phyloP scores from a whole-genome alignment of 2,797 vertebrate species.

The Sebastes hubbsi region DNA sequence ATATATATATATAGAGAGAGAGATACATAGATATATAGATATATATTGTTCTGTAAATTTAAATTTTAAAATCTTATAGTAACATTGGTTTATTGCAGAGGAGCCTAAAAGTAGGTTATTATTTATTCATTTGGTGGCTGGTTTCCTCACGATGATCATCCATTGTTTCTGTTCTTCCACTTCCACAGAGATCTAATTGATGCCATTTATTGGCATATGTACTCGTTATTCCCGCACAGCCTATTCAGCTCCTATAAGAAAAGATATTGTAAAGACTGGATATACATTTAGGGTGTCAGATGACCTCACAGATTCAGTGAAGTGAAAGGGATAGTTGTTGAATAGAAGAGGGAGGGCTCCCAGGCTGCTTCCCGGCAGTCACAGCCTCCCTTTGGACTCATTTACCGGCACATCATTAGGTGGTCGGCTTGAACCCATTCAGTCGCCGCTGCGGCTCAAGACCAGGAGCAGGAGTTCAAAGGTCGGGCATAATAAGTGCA shows the following conservation, averaged over 20 bases:
- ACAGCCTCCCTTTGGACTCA: conserved; percentile 48
- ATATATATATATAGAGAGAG: too few relatives aligned
- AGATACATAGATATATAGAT: too few relatives aligned
- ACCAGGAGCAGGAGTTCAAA: conserved; percentile 29
- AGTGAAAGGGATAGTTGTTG: conserved; percentile 48
- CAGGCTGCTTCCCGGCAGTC: conserved; percentile 75
- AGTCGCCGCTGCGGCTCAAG: conserved; percentile 6
- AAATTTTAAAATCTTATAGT: neutral
- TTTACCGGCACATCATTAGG: conserved; percentile 72
- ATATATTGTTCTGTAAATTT: neutral
- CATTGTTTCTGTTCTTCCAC: neutral
- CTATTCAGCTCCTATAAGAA: neutral
- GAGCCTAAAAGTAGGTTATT: neutral
- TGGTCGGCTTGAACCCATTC: conserved; percentile 53
- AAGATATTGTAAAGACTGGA: neutral
- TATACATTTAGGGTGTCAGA: conserved; percentile 53
- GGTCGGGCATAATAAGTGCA: conserved; percentile 15
- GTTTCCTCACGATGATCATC: neutral
- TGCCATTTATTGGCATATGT: neutral
- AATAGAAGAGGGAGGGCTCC: conserved; percentile 33
- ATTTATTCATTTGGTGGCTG: neutral
- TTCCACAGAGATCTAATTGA: neutral
- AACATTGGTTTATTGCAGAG: neutral
- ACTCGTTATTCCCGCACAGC: neutral
- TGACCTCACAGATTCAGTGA: conserved; percentile 52